A percentile compares a stretch with the other conserved stretches of the same genome.
These are phyloP conservation scores for Thelaira solivaga DNA, from an alignment of 2,888 invertebrate species.

Conservation along the genomic window DNA sequence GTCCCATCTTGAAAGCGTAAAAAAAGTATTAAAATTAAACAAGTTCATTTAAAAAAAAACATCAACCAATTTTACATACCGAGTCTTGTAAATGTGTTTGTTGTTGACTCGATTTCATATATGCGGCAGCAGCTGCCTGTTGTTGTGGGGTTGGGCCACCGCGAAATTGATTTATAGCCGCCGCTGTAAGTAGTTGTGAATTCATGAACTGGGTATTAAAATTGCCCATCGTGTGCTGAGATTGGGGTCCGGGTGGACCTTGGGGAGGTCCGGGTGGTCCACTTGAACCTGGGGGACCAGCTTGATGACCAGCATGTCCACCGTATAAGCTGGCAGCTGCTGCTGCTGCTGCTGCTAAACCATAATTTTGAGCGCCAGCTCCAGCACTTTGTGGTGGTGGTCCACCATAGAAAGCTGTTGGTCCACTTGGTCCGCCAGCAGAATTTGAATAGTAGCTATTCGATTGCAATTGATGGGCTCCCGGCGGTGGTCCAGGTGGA, in stretches of 20 bases:
- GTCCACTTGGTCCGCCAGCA: constrained; percentile 75
- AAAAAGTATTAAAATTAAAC: neutral
- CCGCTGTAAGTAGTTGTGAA: constrained; percentile 82
- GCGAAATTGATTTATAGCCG: constrained; percentile 77
- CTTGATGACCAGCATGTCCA: constrained; percentile 73
- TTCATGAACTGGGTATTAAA: constrained; percentile 80
- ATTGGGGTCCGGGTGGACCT: constrained; percentile 70
- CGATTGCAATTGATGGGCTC: constrained; percentile 75
- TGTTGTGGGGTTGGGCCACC: constrained; percentile 74
- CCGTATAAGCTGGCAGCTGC: constrained; percentile 75
- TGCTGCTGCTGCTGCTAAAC: constrained; percentile 73
- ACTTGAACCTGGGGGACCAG: constrained; percentile 71
- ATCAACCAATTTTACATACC: constrained; percentile 69
- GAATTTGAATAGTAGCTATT: constrained; percentile 77
- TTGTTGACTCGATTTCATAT: constrained; percentile 75
- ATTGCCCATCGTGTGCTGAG: constrained; percentile 76
- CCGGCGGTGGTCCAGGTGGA: constrained; percentile 69
- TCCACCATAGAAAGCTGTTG: constrained; percentile 73
- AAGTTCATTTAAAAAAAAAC: neutral
- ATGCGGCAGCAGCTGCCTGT: constrained; percentile 71
- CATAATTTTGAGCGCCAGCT: constrained; percentile 75
- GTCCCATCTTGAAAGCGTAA: constrained; percentile 72
- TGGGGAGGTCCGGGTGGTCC: constrained; percentile 73
- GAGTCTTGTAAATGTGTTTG: constrained; percentile 77
- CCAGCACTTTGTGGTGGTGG: constrained; percentile 73